Evolutionary conservation across 1,140 invertebrate genomes (phyloP), one percentile per base, ranked within the genome.

Genomic region (Aphelinus atriplicis): DNA sequence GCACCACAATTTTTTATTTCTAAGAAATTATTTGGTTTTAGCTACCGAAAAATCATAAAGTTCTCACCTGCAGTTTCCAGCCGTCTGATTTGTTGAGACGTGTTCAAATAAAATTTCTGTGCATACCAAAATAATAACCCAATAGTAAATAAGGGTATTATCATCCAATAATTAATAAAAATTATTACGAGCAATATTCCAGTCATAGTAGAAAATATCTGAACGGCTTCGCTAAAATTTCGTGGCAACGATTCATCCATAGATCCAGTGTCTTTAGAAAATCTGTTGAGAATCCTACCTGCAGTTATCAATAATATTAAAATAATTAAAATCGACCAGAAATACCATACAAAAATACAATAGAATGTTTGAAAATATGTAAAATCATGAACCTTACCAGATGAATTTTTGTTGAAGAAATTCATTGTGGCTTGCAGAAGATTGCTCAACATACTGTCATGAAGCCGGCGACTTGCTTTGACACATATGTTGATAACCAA

Each of bases 381-480:
- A 26, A 26, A 26, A 26, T 26, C 26, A 26, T 26, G 26, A 26
- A 26, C 26, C 83, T 81, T 80, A 90, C 89, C 96, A 75, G 92
- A 92, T 3, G 95, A 93, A 86, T 95, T 97, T 1, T 89, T 90
- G 79, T 97, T 94, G 81, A 97, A 97, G 87, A 97, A 97, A 7
- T 90, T 83, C 93, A 97, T 96, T 0, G 92, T 92, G 0, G 94
- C 91, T 78, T 91, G 88, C 3, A 97, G 80, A 79, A 96, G 89
- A 76, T 92, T 92, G 43, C 88, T 84, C 82, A 97, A 97, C 95
- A 97, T 97, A 1, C 86, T 88, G 82, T 96, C 92, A 83, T 98
- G 96, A 4, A 98, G 87, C 46, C 89, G 91, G 73, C 90, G 90
- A 1, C 95, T 96, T 0, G 95, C 90, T n/a, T 90, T 92, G 91